A percentile compares a stretch with the other conserved stretches of the same genome.
Conservation (phyloP, 2,797 vertebrate species). For the Cyclopterus lumpus region DNA sequence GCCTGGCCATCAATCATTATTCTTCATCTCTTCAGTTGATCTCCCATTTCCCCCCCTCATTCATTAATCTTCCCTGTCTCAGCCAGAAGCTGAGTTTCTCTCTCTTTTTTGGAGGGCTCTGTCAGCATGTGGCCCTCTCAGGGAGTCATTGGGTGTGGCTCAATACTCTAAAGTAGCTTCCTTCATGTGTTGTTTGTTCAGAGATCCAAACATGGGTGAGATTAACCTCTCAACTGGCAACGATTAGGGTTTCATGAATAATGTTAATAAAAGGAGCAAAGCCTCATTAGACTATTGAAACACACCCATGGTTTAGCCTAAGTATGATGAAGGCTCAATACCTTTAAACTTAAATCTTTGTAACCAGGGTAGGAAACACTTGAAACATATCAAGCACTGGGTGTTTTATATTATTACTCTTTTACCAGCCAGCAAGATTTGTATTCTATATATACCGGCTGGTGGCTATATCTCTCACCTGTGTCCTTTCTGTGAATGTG, state of each 20-base stretch:
- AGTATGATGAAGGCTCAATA: slow-evolving; percentile 67
- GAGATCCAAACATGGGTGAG: slow-evolving; percentile 38
- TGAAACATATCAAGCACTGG: not conserved
- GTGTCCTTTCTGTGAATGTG: slow-evolving; percentile 32
- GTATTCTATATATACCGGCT: not conserved
- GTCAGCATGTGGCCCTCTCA: slow-evolving; percentile 71
- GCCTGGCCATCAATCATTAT: slow-evolving; percentile 68
- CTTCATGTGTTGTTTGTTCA: slow-evolving; percentile 32
- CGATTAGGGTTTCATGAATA: slow-evolving; percentile 13
- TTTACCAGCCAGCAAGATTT: slow-evolving; percentile 4
- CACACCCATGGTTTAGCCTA: slow-evolving; percentile 58
- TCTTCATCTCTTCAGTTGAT: slow-evolving; percentile 58
- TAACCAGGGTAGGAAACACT: not conserved
- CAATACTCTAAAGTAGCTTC: slow-evolving; percentile 68
- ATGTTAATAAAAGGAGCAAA: slow-evolving; percentile 33
- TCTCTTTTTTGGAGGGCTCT: slow-evolving; percentile 45
- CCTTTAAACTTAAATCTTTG: slow-evolving; percentile 16
- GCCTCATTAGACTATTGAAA: slow-evolving; percentile 67
- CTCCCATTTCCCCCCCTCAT: slow-evolving; percentile 21
- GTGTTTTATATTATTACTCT: slow-evolving; percentile 4
- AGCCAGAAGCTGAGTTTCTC: slow-evolving; percentile 40
- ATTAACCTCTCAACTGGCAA: slow-evolving; percentile 19
- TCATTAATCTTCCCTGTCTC: slow-evolving; percentile 35
- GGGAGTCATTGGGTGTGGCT: slow-evolving; percentile 66
- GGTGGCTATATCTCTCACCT: slow-evolving; percentile 10